Evolutionary conservation across 2,888 invertebrate species (phyloP), one percentile per base, ranked within the genome.

Genomic region (Campaea margaritaria): DNA sequence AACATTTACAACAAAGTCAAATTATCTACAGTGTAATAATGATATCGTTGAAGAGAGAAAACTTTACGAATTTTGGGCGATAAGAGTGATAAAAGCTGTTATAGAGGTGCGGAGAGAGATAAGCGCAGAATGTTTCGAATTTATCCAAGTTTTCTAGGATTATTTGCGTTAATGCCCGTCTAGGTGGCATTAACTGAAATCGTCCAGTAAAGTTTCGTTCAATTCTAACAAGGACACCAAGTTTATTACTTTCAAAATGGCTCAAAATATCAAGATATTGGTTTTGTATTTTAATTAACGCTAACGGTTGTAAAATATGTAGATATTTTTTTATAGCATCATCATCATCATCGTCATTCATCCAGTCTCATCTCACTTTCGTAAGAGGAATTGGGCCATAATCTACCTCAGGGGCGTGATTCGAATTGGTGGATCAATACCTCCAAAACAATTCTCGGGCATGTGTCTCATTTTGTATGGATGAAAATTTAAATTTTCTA

Each of bases 91-190:
- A 58, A 52, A 52, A 62, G 46, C 59, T 56, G 50, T 58, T 60
- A 67, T 58, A 59, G 62, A 28, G 55, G 62, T 54, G 63, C 55
- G 47, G 55, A 63, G 57, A 41, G 21, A 56, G 63, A 61, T 61
- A 63, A 52, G 58, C 56, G 28, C 42, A 43, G 57, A 57, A 64
- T 57, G 53, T 56, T 60, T 58, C 42, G 58, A 51, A 62, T 64
- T 64, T 58, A 57, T 51, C 41, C 50, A 53, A 56, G 36, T 58
- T 58, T 58, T 58, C 58, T 47, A 58, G 43, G 47, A 47, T 47
- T 52, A 51, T 58, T 52, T 27, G 15, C 42, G 50, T 46, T 52
- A 43, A 58, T 31, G 15, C 4, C 43, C 12, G 39, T 43, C 47
- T 34, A 47, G 36, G 13, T 27, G 31, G 15, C 28, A 28, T 48